Conservation (phyloP, 2,113 vertebrate species). For the Microcebus lehilahytsara region DNA sequence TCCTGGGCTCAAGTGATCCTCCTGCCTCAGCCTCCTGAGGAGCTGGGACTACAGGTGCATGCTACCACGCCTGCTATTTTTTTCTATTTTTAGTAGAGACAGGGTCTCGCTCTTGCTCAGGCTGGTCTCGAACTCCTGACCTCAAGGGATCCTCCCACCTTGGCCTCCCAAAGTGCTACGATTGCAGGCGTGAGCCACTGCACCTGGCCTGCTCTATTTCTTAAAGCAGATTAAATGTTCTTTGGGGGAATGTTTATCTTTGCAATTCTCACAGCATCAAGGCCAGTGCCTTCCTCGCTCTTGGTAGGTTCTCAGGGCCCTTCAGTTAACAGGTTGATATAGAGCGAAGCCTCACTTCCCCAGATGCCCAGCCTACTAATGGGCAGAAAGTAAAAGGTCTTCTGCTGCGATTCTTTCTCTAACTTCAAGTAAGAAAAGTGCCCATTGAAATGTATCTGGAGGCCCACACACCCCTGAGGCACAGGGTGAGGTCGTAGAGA, state of each 20-base stretch:
- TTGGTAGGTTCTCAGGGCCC: background rate
- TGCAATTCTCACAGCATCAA: background rate
- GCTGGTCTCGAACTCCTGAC: too few relatives aligned
- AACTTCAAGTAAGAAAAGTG: constrained; percentile 36
- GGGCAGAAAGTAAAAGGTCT: background rate
- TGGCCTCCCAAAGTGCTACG: too few relatives aligned
- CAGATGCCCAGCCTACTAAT: background rate
- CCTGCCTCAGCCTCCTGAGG: too few relatives aligned
- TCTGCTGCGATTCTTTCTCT: background rate
- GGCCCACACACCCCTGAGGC: background rate
- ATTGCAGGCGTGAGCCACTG: too few relatives aligned
- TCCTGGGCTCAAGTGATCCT: too few relatives aligned
- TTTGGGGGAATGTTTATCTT: background rate
- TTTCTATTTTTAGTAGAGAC: too few relatives aligned
- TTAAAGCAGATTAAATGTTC: constrained; percentile 18
- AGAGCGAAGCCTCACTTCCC: background rate
- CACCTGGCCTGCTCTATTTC: background rate
- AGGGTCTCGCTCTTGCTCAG: too few relatives aligned
- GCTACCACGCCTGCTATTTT: too few relatives aligned
- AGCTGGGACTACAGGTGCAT: too few relatives aligned
- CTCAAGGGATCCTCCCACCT: too few relatives aligned
- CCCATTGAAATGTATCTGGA: background rate
- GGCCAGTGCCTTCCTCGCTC: background rate
- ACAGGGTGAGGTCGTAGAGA: background rate
- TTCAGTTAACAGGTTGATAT: background rate